These are phyloP conservation scores for Ophion costatus DNA, from an alignment of 2,888 invertebrate species.

Conservation along the genomic window DNA sequence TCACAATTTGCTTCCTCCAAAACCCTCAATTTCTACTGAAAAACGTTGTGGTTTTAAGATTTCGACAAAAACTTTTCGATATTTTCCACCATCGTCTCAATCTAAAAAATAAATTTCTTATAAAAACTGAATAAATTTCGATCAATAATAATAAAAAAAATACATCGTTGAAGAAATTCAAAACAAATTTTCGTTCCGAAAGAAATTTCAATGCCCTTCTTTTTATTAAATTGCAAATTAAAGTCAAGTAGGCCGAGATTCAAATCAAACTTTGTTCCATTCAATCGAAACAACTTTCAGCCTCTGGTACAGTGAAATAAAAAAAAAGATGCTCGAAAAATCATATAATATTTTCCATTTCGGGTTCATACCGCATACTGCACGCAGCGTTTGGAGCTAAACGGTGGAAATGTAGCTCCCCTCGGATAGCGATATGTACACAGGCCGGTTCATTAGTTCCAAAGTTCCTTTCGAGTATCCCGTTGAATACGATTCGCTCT, in stretches of 20 bases:
- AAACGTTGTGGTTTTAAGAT: neutral
- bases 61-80: no score
- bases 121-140: no score
- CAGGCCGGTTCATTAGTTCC: constrained; percentile 30
- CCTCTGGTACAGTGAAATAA: neutral
- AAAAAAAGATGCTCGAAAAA: neutral
- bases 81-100: no score
- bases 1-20: neutral
- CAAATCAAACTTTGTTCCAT: no score
- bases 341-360: neutral
- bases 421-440: neutral
- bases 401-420: neutral
- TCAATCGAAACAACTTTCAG: no score
- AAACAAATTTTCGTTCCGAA: no score
- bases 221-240: no score
- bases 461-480: constrained; percentile 35
- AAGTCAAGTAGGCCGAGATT: no score
- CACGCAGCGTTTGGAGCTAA: neutral
- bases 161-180: no score
- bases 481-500: neutral
- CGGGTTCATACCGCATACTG: neutral
- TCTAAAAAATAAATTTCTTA: no score
- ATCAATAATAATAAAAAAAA: no score
- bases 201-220: no score
- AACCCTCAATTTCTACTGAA: neutral